Conservation (phyloP, 35 echinoderm and acorn worm species). For the Eucidaris tribuloides region DNA sequence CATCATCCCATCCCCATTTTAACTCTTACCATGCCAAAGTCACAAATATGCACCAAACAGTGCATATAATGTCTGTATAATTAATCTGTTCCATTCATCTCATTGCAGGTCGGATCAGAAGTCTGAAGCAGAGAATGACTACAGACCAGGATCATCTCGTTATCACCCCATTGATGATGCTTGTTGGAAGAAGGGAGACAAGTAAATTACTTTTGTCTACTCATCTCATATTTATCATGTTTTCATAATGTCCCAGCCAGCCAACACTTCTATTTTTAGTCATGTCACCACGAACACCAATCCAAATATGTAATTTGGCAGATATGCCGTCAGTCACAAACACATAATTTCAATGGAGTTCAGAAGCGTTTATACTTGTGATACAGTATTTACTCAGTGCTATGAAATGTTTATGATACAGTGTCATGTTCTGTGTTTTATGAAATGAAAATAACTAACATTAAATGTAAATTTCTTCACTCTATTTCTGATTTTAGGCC, state of each 20-base stretch:
- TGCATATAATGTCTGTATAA: no score
- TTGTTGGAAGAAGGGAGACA: slow-evolving; percentile 97
- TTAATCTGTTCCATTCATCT: neutral
- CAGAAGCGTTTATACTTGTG: neutral
- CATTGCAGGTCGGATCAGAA: slow-evolving; percentile 12
- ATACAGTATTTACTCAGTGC: neutral
- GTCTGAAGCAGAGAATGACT: slow-evolving; percentile 16
- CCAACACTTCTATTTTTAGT: neutral
- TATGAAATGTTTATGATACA: neutral
- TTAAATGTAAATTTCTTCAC: no score
- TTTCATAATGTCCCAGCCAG: neutral
- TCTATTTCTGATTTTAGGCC: no score
- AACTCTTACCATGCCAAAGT: no score
- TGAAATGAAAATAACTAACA: no score
- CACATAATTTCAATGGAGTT: neutral
- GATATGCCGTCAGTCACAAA: neutral
- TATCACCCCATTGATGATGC: slow-evolving; percentile 86
- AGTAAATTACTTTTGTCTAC: slow-evolving; percentile 30
- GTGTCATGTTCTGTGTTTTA: no score
- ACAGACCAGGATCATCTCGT: slow-evolving; percentile 23
- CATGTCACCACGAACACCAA: neutral
- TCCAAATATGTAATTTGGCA: neutral
- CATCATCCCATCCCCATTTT: no score
- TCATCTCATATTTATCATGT: neutral
- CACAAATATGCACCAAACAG: no score